phyloP scores from a whole-genome alignment of 2,888 invertebrate genomes.

The Ormyrus thymus region DNA sequence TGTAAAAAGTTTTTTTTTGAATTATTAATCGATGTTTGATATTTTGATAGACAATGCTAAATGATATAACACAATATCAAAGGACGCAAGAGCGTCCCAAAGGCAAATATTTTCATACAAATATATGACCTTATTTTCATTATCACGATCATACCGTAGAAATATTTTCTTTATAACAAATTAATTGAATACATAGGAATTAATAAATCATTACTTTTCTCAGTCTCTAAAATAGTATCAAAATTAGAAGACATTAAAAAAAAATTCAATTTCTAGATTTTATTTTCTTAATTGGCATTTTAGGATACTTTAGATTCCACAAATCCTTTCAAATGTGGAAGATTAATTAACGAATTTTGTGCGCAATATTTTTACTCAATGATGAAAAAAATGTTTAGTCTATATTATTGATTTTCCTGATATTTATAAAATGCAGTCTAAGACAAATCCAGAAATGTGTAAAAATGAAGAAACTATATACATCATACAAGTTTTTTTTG shows the following conservation, averaged over 20 bases:
- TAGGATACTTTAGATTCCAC: not conserved
- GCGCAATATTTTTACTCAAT: constrained; percentile 14
- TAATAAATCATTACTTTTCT: too few relatives aligned
- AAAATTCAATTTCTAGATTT: constrained; percentile 5
- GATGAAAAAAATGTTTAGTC: not conserved
- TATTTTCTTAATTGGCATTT: constrained; percentile 36
- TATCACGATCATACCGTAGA: not conserved
- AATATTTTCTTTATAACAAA: constrained; percentile 18
- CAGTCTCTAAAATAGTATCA: too few relatives aligned
- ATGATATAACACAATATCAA: too few relatives aligned
- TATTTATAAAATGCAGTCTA: not conserved
- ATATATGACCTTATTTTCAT: not conserved
- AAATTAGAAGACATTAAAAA: constrained; percentile 6
- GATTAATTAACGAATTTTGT: constrained; percentile 44
- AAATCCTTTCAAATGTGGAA: constrained; percentile 35
- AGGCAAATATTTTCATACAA: constrained; percentile 7
- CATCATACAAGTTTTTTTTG: too few relatives aligned
- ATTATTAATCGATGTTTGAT: constrained; percentile 7
- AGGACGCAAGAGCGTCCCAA: not conserved
- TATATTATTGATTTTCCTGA: constrained; percentile 2
- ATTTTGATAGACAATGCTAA: not conserved
- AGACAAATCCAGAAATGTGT: not conserved
- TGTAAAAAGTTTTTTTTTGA: constrained; percentile 35
- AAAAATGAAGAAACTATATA: too few relatives aligned
- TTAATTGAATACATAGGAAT: constrained; percentile 36